A percentile compares a stretch with the other conserved stretches of the same genome.
phyloP scores from a whole-genome alignment of 2,888 invertebrate genomes.

The Temnothorax rugatulus region DNA sequence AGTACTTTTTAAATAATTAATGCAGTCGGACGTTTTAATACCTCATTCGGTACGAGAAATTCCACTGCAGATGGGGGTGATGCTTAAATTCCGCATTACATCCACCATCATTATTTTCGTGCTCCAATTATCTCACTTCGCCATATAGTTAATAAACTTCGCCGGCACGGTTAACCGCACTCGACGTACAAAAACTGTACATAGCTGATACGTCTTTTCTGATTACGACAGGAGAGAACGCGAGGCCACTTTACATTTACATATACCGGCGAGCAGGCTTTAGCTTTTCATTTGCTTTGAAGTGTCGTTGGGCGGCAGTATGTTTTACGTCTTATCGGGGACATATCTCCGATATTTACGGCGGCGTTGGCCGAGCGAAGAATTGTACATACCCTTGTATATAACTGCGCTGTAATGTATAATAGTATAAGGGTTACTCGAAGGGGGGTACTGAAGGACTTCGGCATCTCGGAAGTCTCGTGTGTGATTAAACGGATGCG shows the following conservation, averaged over 20 bases:
- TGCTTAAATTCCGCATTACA: neutral
- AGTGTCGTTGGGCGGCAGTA: conserved; percentile 54
- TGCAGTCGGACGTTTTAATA: neutral
- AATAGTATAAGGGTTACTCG: conserved; percentile 41
- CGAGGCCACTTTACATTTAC: conserved; percentile 47
- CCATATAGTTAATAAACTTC: conserved; percentile 15
- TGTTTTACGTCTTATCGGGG: conserved; percentile 52
- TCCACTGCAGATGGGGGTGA: neutral
- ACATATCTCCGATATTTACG: conserved; percentile 57
- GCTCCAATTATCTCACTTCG: conserved; percentile 31
- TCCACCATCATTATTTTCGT: neutral
- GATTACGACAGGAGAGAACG: conserved; percentile 43
- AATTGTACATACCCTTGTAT: conserved; percentile 54
- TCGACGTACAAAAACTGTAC: conserved; percentile 51
- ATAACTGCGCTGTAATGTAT: conserved; percentile 51
- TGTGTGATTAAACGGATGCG: conserved; percentile 42
- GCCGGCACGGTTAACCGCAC: conserved; percentile 34
- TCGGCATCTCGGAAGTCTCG: conserved; percentile 22
- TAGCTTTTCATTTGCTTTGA: conserved; percentile 54
- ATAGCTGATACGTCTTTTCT: conserved; percentile 48
- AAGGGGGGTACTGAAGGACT: neutral
- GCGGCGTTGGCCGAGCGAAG: conserved; percentile 40
- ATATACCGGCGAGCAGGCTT: conserved; percentile 45
- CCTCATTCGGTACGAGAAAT: neutral
- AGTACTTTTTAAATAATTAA: neutral